Conservation (phyloP, 1,140 invertebrate genomes). For the Saccostrea echinata region DNA sequence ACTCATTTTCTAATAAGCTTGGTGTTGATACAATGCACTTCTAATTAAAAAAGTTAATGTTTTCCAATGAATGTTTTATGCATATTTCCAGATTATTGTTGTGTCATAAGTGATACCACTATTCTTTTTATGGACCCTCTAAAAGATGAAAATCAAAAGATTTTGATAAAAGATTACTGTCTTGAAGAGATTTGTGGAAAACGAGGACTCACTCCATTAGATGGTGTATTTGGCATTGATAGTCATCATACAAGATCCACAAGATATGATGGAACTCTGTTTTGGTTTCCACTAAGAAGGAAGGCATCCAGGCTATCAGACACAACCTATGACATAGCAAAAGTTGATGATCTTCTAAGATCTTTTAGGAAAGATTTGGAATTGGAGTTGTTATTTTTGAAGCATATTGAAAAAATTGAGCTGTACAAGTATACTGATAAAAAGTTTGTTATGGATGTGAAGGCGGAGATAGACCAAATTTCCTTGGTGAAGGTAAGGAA, state of each 20-base stretch:
- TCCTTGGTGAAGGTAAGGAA: not conserved
- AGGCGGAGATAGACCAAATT: not conserved
- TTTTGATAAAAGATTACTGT: not conserved
- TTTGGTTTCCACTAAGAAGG: constrained; percentile 67
- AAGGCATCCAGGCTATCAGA: constrained; percentile 49
- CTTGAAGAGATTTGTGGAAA: not conserved
- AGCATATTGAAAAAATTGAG: constrained; percentile 47
- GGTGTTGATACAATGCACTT: too few species aligned
- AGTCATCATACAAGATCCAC: not conserved
- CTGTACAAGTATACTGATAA: not conserved
- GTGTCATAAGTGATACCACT: constrained; percentile 70
- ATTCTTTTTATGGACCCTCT: constrained; percentile 70
- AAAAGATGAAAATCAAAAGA: constrained; percentile 45
- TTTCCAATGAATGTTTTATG: not conserved
- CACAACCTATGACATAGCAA: constrained; percentile 51
- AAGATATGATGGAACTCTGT: constrained; percentile 61
- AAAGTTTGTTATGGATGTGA: not conserved
- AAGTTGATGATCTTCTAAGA: constrained; percentile 59
- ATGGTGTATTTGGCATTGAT: constrained; percentile 22
- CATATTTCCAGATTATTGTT: constrained; percentile 69
- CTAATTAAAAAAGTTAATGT: too few species aligned
- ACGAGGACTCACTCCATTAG: constrained; percentile 1
- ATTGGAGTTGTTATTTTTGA: constrained; percentile 62
- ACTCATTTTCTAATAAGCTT: too few species aligned
- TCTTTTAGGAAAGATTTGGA: constrained; percentile 57